Percentiles rank a stretch among this genome's conserved stretches.
Conservation (phyloP, 2,888 invertebrate genomes). For the Autographa gamma region DNA sequence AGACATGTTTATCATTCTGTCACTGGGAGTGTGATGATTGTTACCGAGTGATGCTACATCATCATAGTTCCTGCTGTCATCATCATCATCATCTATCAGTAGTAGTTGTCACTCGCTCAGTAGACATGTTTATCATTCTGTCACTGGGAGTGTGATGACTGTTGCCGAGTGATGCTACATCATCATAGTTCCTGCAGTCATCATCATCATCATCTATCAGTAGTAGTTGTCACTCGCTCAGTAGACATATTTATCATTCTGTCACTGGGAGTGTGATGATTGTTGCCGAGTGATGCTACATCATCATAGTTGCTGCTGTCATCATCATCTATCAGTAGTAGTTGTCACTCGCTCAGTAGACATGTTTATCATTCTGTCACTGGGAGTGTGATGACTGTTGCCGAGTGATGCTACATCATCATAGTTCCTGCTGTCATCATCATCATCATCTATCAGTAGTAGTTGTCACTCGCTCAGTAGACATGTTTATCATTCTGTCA, state of each 20-base stretch:
- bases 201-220: background rate
- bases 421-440: background rate
- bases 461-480: conserved; percentile 32
- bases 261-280: conserved; percentile 63
- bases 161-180: conserved; percentile 20
- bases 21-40: conserved; percentile 62
- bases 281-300: conserved; percentile 23
- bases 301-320: conserved; percentile 4
- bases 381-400: conserved; percentile 49
- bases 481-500: conserved; percentile 60
- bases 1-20: conserved; percentile 58
- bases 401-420: conserved; percentile 18
- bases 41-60: conserved; percentile 18
- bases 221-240: conserved; percentile 20
- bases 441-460: conserved; percentile 3
- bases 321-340: background rate
- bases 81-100: background rate
- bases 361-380: conserved; percentile 54
- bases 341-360: conserved; percentile 36
- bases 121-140: conserved; percentile 50
- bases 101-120: conserved; percentile 24
- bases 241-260: conserved; percentile 54
- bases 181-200: background rate
- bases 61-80: conserved; percentile 2
- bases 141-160: conserved; percentile 56